A percentile compares a stretch with the other conserved stretches of the same genome.
These are phyloP conservation scores for Heliothis virescens DNA, from an alignment of 1,140 invertebrate species.

Conservation along the genomic window DNA sequence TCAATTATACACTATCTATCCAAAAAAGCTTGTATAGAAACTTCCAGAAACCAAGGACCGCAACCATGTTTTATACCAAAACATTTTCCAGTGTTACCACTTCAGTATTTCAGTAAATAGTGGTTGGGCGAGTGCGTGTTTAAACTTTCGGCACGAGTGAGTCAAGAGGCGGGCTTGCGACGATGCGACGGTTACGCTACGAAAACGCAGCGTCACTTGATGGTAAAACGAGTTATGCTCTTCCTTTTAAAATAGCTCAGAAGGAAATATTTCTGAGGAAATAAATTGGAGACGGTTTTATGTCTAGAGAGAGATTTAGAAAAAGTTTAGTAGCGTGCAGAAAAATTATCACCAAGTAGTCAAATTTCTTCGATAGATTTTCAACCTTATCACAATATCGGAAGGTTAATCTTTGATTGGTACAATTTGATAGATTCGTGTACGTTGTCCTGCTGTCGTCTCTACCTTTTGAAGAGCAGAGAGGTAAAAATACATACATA, in stretches of 20 bases:
- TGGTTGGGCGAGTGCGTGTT: conserved; percentile 13
- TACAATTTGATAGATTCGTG: too few relatives aligned
- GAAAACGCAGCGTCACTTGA: conserved; percentile 24
- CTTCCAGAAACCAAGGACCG: background rate
- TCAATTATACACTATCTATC: too few relatives aligned
- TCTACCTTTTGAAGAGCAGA: too few relatives aligned
- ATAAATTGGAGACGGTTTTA: background rate
- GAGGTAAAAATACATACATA: too few relatives aligned
- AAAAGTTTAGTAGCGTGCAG: background rate
- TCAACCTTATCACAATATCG: too few relatives aligned
- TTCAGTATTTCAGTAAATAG: background rate
- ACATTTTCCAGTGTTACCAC: conserved; percentile 8
- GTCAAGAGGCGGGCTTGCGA: conserved; percentile 17
- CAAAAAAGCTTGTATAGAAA: too few relatives aligned
- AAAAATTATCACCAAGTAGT: background rate
- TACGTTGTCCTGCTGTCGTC: too few relatives aligned
- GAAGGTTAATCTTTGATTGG: too few relatives aligned
- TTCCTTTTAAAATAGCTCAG: conserved; percentile 23
- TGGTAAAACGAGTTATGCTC: background rate
- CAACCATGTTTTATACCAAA: background rate
- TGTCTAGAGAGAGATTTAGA: background rate
- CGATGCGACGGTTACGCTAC: background rate
- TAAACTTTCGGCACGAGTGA: conserved; percentile 29
- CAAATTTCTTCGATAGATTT: too few relatives aligned
- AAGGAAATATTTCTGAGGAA: conserved; percentile 8